A percentile compares a stretch with the other conserved stretches of the same genome.
phyloP scores from a whole-genome alignment of 2,888 invertebrate genomes.

The Polydrusus tereticollis region DNA sequence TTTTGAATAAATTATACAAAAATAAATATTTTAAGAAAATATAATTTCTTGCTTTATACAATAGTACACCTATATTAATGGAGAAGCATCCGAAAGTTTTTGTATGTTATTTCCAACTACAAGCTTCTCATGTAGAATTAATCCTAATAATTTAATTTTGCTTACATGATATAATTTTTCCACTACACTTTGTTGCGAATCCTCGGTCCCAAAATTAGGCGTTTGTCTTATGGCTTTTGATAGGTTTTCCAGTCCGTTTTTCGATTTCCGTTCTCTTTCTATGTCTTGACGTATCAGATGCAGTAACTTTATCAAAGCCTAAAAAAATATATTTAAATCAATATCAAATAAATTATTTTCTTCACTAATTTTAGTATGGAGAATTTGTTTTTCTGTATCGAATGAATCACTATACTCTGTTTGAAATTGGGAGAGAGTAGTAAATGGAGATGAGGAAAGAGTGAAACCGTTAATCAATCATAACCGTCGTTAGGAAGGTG shows the following conservation, averaged over 20 bases:
- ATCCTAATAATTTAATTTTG: neutral
- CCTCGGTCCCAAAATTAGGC: constrained; percentile 87
- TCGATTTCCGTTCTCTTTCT: constrained; percentile 90
- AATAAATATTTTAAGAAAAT: too few species aligned
- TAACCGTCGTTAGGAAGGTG: too few species aligned
- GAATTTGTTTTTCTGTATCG: too few species aligned
- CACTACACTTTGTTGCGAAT: constrained; percentile 91
- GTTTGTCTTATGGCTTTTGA: constrained; percentile 89
- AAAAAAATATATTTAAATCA: constrained; percentile 55
- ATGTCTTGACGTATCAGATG: constrained; percentile 89
- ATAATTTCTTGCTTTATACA: too few species aligned
- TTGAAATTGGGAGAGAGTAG: too few species aligned
- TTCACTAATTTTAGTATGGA: neutral
- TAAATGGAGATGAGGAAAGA: too few species aligned
- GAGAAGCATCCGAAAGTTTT: too few species aligned
- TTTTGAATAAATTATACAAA: too few species aligned
- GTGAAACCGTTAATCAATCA: too few species aligned
- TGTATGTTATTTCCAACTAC: too few species aligned
- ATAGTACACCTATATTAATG: too few species aligned
- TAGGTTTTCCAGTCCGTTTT: constrained; percentile 89
- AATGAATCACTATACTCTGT: too few species aligned
- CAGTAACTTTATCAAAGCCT: constrained; percentile 86
- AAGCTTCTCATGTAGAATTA: neutral
- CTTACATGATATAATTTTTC: constrained; percentile 92
- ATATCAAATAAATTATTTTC: neutral